A percentile compares a stretch with the other conserved stretches of the same genome.
These are phyloP conservation scores for Malurus melanocephalus DNA, from an alignment of 2,113 vertebrate species.

Conservation along the genomic window DNA sequence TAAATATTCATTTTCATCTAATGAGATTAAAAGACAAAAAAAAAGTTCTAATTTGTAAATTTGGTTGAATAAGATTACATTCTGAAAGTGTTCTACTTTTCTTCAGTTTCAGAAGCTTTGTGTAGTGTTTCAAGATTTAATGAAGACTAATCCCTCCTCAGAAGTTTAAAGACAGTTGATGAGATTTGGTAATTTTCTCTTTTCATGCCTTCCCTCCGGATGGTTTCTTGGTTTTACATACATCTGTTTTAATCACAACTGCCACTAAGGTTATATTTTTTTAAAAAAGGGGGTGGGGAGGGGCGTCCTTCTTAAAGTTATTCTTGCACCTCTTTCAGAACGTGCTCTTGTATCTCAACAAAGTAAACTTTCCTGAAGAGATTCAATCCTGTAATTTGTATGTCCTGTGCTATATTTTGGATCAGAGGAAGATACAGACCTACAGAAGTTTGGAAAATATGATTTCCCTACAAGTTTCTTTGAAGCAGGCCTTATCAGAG, in stretches of 20 bases:
- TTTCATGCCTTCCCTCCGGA: not conserved
- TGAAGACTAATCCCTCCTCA: not conserved
- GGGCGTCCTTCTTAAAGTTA: not conserved
- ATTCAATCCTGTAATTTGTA: not conserved
- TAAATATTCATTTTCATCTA: not conserved
- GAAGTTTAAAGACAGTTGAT: not conserved
- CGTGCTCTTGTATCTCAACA: not conserved
- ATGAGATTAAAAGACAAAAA: not conserved
- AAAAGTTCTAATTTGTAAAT: not conserved
- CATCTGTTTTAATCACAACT: not conserved
- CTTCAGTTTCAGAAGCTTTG: not conserved
- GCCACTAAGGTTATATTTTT: not conserved
- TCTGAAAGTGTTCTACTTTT: not conserved
- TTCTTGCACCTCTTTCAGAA: not conserved
- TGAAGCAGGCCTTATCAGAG: not conserved
- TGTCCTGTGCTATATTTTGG: not conserved
- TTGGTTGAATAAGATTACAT: not conserved
- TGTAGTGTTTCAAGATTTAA: not conserved
- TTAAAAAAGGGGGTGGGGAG: not conserved
- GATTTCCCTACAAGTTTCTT: not conserved
- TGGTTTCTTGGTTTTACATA: not conserved
- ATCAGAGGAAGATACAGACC: not conserved
- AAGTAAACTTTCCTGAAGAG: not conserved
- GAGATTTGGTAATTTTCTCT: not conserved
- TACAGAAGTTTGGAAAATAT: not conserved